Evolutionary conservation across 2,888 invertebrate species (phyloP).

Genomic region (Limnephilus rhombicus): DNA sequence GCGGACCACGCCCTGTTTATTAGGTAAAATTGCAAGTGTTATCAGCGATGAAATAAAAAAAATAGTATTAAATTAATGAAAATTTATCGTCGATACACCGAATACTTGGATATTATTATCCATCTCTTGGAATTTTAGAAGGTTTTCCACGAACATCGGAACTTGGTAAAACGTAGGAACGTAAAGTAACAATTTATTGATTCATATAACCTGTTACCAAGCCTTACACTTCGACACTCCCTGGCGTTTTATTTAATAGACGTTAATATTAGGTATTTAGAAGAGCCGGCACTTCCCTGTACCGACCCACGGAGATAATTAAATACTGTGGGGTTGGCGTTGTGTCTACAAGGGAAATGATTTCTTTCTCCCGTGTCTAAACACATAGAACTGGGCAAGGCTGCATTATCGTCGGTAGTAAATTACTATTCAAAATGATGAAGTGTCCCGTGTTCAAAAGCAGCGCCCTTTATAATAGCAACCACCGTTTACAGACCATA

Average conservation of each 20-base stretch:
- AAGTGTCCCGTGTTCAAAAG: not conserved
- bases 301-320: not conserved
- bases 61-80: not conserved
- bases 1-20: not conserved
- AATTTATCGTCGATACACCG: not conserved
- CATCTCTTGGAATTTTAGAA: not conserved
- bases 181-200: not conserved
- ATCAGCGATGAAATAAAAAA: not conserved
- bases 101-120: not conserved
- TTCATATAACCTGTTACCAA: not conserved
- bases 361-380: not conserved
- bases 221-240: not conserved
- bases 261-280: not conserved
- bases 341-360: constrained; percentile 1
- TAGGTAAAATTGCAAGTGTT: not conserved
- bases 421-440: constrained; percentile 7
- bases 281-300: not conserved
- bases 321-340: not conserved
- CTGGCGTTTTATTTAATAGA: not conserved
- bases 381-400: not conserved
- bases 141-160: not conserved
- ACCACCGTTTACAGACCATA: constrained; percentile 20
- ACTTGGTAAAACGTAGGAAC: not conserved
- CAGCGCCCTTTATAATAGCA: constrained; percentile 19
- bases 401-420: not conserved